Base-by-base conservation (phyloP, 1,140 invertebrate species). In the Drosophila pallidifrons region DNA sequence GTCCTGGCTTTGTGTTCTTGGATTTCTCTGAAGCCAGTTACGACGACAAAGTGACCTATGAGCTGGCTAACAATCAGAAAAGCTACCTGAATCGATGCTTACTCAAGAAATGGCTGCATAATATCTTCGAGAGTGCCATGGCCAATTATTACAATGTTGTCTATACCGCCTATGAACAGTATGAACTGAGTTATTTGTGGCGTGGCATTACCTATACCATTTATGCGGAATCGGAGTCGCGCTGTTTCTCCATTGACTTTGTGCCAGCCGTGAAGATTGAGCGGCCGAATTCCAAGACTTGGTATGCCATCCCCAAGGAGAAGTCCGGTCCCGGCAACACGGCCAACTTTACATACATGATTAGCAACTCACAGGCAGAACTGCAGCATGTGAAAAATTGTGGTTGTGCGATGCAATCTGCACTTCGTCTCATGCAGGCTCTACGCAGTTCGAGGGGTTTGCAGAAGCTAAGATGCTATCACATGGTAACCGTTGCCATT, bases 211-310 rank as follows among this genome's bases (percentile, higher is more conserved):
- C 72, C 0, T 75, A 77, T 32, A 83, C 75, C 6, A 81, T 91
- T 2, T 57, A 35, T 13, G 79, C 82, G 0, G 7, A 51, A 20
- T 79, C 70, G 0, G 3, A 0, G 0, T 1, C 8, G 0, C 60
- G 54, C 8, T 3, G 11, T 2, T 76, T 87, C 28, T 51, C 15
- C 25, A 81, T 90, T 13, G 75, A 91, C 47, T 81, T 91, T 60
- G 73, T 83, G 32, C 87, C 88, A 10, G 80, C 69, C 5, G 71
- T 91, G 1, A 72, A 68, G 28, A 67, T 90, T 16, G 4, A 15
- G 0, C 46, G 47, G 2, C 32, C 55, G 0, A 57, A 45, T 7
- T 28, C 1, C 1, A 25, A n/a, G 20, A 52, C 4, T n/a, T 76
- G 73, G 58, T 45, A 73, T 30, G 77, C 67, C 0, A 30, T 83